Evolutionary conservation across 1,140 invertebrate genomes (phyloP).

Genomic region (Drosophila pandora): DNA sequence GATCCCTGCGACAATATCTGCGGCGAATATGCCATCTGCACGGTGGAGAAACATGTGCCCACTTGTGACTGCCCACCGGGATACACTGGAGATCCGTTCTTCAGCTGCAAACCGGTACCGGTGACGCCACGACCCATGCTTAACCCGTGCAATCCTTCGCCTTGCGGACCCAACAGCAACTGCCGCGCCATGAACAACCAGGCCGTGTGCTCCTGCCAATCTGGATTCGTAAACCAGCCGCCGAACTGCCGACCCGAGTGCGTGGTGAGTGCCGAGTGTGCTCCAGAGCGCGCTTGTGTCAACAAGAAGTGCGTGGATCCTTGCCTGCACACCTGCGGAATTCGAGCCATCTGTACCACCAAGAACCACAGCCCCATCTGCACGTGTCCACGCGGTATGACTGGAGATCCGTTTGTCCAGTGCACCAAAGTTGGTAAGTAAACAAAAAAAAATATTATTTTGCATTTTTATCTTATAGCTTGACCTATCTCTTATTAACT

Average conservation of each 20-base stretch:
- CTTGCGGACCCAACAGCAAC: slow-evolving; percentile 89
- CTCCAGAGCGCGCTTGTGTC: slow-evolving; percentile 88
- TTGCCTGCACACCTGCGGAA: slow-evolving; percentile 88
- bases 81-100: slow-evolving; percentile 92
- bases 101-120: slow-evolving; percentile 88
- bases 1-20: slow-evolving; percentile 91
- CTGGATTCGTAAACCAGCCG: slow-evolving; percentile 90
- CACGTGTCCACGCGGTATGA: slow-evolving; percentile 86
- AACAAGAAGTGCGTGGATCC: slow-evolving; percentile 89
- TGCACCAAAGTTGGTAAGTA: slow-evolving; percentile 84
- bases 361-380: slow-evolving; percentile 87
- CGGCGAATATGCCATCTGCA: slow-evolving; percentile 89
- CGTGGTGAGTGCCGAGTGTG: slow-evolving; percentile 87
- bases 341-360: slow-evolving; percentile 86
- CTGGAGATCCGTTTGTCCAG: slow-evolving; percentile 88
- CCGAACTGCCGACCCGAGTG: slow-evolving; percentile 90
- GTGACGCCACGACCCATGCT: slow-evolving; percentile 84
- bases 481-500: background rate
- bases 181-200: slow-evolving; percentile 88
- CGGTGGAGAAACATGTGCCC: slow-evolving; percentile 89
- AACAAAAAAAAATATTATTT: too few relatives aligned
- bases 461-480: background rate
- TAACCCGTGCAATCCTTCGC: slow-evolving; percentile 86
- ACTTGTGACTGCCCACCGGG: slow-evolving; percentile 90
- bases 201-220: slow-evolving; percentile 89